Evolutionary conservation across 2,888 invertebrate genomes (phyloP).

Genomic region (Catocala fraxini): DNA sequence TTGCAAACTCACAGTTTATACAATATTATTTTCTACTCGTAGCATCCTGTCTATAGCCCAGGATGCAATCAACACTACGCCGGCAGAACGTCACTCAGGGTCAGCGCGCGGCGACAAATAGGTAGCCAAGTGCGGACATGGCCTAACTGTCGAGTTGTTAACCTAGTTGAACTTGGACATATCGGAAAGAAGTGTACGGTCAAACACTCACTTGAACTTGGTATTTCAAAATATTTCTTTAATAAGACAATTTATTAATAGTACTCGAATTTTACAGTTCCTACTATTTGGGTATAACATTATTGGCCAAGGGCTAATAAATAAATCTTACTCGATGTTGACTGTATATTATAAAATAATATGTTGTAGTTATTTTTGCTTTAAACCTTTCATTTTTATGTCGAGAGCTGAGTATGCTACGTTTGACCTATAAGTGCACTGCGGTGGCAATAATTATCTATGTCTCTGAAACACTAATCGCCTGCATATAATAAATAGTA

Average conservation of each 20-base stretch:
- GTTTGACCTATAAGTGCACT: no score
- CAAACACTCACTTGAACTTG: slow-evolving; percentile 37
- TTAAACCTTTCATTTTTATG: no score
- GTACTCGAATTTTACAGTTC: not conserved
- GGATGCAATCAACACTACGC: not conserved
- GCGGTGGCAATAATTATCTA: no score
- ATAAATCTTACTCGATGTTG: no score
- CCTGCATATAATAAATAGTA: no score
- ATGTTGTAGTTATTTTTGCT: no score
- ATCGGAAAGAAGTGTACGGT: slow-evolving; percentile 12
- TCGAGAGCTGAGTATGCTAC: no score
- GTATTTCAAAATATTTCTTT: slow-evolving; percentile 40
- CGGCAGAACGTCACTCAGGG: not conserved
- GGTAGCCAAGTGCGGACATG: not conserved
- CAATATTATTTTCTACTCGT: no score
- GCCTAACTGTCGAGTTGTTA: slow-evolving; percentile 2
- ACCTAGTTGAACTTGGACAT: slow-evolving; percentile 41
- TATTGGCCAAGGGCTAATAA: not conserved
- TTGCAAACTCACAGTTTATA: no score
- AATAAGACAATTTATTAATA: slow-evolving; percentile 1
- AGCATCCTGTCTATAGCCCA: no score
- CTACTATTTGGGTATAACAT: not conserved
- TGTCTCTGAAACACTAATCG: no score
- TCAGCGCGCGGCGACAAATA: not conserved
- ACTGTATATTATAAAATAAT: no score